Evolutionary conservation across 1,140 invertebrate genomes (phyloP), one percentile per base, ranked within the genome.

Genomic region (Mamestra configurata): DNA sequence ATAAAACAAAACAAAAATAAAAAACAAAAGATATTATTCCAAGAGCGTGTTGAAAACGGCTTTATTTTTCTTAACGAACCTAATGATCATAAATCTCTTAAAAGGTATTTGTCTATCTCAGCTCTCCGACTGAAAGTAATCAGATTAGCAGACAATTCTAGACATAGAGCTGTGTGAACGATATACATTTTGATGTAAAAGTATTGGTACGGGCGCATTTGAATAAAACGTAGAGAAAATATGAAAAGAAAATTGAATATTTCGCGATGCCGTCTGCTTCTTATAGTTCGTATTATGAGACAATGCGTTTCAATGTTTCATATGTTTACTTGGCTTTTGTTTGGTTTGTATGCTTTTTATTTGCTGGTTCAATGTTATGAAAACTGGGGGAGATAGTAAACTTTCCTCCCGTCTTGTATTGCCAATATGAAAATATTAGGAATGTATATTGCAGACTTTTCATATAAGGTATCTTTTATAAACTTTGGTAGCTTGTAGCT

Each of bases 201-300:
- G 35, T 66, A 40, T 66, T 40, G 35, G 0, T 22, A 22, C 7
- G n/a, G n/a, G 18, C n/a, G 61, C 57, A 73, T 79, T 79, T 79
- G 78, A 79, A 79, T 79, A 79, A 79, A 77, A 68, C 20, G 18
- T 22, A 64, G n/a, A 53, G 71, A 64, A 71, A 79, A 79, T 68
- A 79, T 79, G 68, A 49, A 72, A 79, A 79, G 68, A 61, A 79
- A 79, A 79, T 79, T 79, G 78, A 73, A 79, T 79, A 18, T 59
- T 79, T 66, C 40, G 20, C 78, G 43, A 73, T 66, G 53, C 35
- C 59, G 59, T 79, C 70, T 73, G 70, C 51, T 79, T 37, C 70
- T 43, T 64, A 73, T 71, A 73, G 18, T 73, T 79, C 37, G 53
- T 73, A 59, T 79, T 72, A 79, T 66, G 61, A 66, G 61, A 57